Percentiles rank a stretch among this genome's conserved stretches.
These are phyloP conservation scores for Philopedon plagiatum DNA, from an alignment of 2,888 invertebrate species.

Conservation along the genomic window DNA sequence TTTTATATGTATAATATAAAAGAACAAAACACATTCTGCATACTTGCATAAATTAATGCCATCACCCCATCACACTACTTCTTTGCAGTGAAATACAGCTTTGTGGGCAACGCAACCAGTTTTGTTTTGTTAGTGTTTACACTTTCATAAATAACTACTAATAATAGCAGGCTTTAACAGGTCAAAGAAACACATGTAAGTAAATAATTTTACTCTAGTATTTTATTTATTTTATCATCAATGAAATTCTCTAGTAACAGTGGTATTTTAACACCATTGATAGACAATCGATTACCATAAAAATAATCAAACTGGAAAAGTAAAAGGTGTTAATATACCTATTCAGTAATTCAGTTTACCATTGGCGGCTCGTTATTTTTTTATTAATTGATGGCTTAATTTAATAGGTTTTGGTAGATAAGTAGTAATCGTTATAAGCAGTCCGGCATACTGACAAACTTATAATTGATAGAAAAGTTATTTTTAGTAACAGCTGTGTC, in stretches of 20 bases:
- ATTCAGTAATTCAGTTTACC: conserved; percentile 1
- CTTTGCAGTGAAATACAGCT: neutral
- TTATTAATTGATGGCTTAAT: no score
- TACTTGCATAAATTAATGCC: conserved; percentile 23
- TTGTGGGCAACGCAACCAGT: neutral
- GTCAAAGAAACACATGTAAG: neutral
- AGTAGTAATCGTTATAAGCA: no score
- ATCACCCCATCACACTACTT: neutral
- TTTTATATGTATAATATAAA: neutral
- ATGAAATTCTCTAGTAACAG: neutral
- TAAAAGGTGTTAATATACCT: conserved; percentile 2
- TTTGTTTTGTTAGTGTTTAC: neutral
- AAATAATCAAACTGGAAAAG: neutral
- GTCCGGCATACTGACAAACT: no score
- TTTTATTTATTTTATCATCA: neutral
- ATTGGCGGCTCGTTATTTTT: neutral
- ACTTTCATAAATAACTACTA: neutral
- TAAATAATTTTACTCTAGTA: neutral
- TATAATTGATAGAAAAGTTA: no score
- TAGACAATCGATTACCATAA: neutral
- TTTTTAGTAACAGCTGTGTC: no score
- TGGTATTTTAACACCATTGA: neutral
- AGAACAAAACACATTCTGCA: neutral
- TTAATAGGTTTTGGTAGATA: no score
- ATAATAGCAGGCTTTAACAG: neutral